Percentiles rank a stretch among this genome's conserved stretches.
phyloP scores from a whole-genome alignment of 2,888 invertebrate genomes.

The Ochropacha duplaris region DNA sequence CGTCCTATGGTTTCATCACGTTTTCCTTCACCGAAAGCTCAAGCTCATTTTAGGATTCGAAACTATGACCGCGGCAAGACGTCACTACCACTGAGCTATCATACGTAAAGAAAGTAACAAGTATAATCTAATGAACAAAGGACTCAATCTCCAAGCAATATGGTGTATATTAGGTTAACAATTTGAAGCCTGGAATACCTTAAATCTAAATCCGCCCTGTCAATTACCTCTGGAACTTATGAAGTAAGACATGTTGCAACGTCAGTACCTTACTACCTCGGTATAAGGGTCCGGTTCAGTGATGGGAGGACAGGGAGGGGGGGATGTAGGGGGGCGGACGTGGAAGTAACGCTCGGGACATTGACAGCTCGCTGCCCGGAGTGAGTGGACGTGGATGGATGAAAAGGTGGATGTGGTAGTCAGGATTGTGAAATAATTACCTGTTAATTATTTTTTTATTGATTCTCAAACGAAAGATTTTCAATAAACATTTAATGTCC shows the following conservation, averaged over 20 bases:
- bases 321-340: background rate
- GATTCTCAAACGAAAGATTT: no score
- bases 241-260: background rate
- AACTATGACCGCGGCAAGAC: no score
- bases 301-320: background rate
- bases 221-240: background rate
- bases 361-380: conserved; percentile 16
- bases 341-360: conserved; percentile 21
- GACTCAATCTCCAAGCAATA: background rate
- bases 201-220: background rate
- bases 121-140: no score
- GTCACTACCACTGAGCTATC: no score
- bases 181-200: background rate
- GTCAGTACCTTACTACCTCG: background rate
- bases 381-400: background rate
- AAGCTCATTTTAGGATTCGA: no score
- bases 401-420: background rate
- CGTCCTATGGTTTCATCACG: no score
- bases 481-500: no score
- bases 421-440: no score
- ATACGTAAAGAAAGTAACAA: no score
- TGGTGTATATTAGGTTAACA: no score
- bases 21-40: no score
- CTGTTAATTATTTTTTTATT: no score
- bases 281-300: background rate